Conservation (phyloP, 2,797 vertebrate genomes). For the Aulostomus chinensis region DNA sequence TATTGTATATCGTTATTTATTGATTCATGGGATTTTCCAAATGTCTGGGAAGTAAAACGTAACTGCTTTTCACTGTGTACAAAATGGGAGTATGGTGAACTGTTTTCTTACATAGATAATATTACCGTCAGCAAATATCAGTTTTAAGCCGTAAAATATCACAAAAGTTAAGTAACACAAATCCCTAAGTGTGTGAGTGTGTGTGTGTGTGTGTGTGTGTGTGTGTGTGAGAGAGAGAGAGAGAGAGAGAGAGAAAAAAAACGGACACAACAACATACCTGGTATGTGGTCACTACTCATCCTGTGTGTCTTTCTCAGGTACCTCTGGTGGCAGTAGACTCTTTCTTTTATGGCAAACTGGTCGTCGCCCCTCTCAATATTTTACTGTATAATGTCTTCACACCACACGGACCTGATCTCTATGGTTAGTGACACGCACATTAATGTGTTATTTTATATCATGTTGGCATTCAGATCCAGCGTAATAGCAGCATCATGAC, state of each 20-base stretch:
- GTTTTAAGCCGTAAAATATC: too few species aligned
- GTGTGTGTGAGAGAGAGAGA: too few species aligned
- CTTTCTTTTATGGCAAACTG: constrained; percentile 94
- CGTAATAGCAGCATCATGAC: background rate
- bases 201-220: too few species aligned
- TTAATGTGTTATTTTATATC: background rate
- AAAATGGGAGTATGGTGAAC: background rate
- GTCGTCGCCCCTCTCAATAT: constrained; percentile 95
- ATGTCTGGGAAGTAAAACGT: too few species aligned
- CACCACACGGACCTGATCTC: constrained; percentile 94
- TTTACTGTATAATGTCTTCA: constrained; percentile 95
- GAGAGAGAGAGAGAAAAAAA: too few species aligned
- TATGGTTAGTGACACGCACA: constrained; percentile 83
- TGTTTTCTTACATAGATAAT: background rate
- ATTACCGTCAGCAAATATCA: background rate
- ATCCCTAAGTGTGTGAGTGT: too few species aligned
- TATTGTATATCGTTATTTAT: too few species aligned
- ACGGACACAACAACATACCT: too few species aligned
- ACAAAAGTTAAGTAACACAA: too few species aligned
- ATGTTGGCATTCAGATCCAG: background rate
- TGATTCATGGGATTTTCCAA: too few species aligned
- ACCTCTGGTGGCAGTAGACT: constrained; percentile 90
- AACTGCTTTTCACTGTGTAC: too few species aligned
- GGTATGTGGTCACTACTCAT: background rate
- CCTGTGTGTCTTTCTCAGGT: constrained; percentile 75